phyloP scores from a whole-genome alignment of 2,797 vertebrate species.

The Cheirogaleus major region DNA sequence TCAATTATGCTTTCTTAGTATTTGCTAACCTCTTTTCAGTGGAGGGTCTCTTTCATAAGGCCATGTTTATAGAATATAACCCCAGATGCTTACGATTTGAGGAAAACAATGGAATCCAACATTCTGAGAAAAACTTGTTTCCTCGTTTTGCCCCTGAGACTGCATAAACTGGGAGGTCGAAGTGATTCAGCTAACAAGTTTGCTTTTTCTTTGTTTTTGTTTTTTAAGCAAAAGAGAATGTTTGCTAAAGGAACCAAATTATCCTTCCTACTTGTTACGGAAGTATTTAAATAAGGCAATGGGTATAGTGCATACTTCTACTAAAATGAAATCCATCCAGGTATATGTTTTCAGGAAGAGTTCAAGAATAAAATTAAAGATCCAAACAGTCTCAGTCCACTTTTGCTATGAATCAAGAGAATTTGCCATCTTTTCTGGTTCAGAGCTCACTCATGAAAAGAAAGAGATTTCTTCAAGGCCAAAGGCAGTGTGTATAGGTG shows the following conservation, averaged over 20 bases:
- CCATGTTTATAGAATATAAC: neutral
- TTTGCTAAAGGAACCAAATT: neutral
- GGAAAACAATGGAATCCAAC: neutral
- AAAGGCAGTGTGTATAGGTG: neutral
- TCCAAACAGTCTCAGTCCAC: neutral
- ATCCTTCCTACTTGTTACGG: neutral
- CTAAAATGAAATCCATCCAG: neutral
- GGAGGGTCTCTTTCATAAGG: neutral
- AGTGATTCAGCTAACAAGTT: neutral
- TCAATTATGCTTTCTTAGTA: neutral
- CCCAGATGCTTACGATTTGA: neutral
- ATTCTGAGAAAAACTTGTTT: neutral
- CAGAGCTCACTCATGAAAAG: neutral
- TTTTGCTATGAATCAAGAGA: neutral
- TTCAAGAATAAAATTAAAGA: neutral
- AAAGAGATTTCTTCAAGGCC: neutral
- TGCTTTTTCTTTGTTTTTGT: neutral
- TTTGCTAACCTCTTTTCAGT: neutral
- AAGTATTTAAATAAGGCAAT: neutral
- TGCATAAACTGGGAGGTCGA: neutral
- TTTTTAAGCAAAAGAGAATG: slow-evolving; percentile 21
- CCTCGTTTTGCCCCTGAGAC: neutral
- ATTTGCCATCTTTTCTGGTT: neutral
- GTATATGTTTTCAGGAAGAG: neutral
- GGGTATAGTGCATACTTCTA: neutral